These are phyloP conservation scores for Macrochelys suwanniensis DNA, from an alignment of 2,797 vertebrate genomes.

Conservation along the genomic window DNA sequence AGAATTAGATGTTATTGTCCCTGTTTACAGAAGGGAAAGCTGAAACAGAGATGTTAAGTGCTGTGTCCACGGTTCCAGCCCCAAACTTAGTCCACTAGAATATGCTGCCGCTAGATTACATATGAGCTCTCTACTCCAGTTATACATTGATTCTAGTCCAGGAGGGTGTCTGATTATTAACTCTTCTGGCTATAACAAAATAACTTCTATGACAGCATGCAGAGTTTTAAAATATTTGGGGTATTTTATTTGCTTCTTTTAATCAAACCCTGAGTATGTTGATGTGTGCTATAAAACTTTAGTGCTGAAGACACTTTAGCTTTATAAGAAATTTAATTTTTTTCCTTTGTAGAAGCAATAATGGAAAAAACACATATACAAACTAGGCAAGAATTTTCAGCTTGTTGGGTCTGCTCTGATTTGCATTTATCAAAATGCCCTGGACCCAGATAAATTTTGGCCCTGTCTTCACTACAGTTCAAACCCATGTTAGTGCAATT, in stretches of 20 bases:
- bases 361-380: neutral
- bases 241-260: no score
- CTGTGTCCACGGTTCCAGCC: neutral
- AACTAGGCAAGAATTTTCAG: neutral
- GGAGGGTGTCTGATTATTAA: neutral
- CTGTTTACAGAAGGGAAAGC: neutral
- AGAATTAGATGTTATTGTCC: neutral
- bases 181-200: neutral
- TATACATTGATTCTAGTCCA: neutral
- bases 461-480: fast-evolving
- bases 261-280: neutral
- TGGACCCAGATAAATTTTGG: fast-evolving
- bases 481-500: neutral
- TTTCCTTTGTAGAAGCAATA: neutral
- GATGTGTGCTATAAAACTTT: neutral
- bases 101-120: neutral
- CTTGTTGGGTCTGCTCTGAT: no score
- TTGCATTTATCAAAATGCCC: neutral
- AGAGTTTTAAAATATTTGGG: neutral
- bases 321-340: neutral
- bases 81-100: neutral
- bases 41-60: neutral
- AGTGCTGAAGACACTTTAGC: neutral
- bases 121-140: neutral
- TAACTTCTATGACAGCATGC: neutral